These are phyloP conservation scores for Ceratina calcarata DNA, from an alignment of 1,140 invertebrate genomes.

Conservation along the genomic window DNA sequence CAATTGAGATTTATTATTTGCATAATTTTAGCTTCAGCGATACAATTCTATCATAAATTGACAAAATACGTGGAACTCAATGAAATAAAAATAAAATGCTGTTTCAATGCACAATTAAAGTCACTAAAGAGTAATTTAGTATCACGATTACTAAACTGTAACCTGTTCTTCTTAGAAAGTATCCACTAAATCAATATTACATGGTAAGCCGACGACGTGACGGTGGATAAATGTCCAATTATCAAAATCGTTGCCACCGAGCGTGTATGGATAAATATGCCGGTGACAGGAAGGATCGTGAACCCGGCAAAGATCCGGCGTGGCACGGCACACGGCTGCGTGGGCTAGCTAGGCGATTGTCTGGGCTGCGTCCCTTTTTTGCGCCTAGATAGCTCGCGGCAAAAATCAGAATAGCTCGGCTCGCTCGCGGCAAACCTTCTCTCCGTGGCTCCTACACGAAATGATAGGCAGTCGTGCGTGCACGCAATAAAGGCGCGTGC, in stretches of 20 bases:
- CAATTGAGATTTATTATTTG: too few species aligned
- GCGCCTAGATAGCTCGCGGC: slow-evolving; percentile 60
- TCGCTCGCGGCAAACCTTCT: neutral
- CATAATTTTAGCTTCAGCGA: too few species aligned
- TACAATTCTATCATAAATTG: too few species aligned
- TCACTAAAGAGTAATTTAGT: too few species aligned
- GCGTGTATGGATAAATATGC: neutral
- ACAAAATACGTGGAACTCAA: too few species aligned
- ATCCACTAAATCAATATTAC: neutral
- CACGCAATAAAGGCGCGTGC: neutral
- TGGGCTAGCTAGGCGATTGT: slow-evolving; percentile 61
- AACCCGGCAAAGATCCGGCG: slow-evolving; percentile 13
- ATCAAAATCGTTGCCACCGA: too few species aligned
- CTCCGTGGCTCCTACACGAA: slow-evolving; percentile 57
- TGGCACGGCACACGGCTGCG: neutral
- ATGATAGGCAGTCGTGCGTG: slow-evolving; percentile 60
- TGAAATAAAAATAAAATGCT: too few species aligned
- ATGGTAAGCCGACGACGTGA: too few species aligned
- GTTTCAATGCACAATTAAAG: too few species aligned
- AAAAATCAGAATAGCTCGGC: too few species aligned
- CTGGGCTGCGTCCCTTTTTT: slow-evolving; percentile 56
- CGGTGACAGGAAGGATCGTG: slow-evolving; percentile 23
- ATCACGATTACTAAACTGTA: too few species aligned
- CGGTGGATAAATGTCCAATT: slow-evolving; percentile 31
- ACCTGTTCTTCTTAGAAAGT: slow-evolving; percentile 16